Evolutionary conservation across 2,113 vertebrate genomes (phyloP), one percentile per base, ranked within the genome.

Genomic region (Ochotona curzoniae): DNA sequence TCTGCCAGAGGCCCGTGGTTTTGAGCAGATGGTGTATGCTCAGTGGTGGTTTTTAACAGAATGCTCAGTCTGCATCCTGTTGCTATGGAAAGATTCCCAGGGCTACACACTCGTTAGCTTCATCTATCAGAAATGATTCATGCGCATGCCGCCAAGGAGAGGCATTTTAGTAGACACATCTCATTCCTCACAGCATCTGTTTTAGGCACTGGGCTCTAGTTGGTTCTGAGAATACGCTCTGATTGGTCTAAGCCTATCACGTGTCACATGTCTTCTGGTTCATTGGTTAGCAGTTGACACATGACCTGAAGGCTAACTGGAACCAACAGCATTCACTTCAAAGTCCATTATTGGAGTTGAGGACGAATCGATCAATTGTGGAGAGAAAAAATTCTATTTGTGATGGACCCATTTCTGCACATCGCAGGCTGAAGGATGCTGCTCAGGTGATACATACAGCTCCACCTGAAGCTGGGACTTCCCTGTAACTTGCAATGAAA

Each of bases 1-100:
- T 60, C 35, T 75, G 71, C 82, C 66, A 70, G 76, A 91, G 92
- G 32, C 75, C 49, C 81, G 67, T 61, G 89, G 70, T 75, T 90
- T 81, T 44, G 80, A 89, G 90, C 88, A 93, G 74, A 76, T 75
- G 94, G 91, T 83, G 78, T 49, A 32, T 90, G 49, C 91, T 91
- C 20, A 23, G 66, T 54, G 86, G 63, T 80, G 38, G 54, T 85
- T 94, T 95, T 86, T 54, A 88, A 67, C 26, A 71, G 85, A 70
- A 79, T 1, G 11, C 4, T 75, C 0, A 0, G 79, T 15, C 82
- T 47, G 61, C 8, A 79, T 82, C 83, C 76, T 79, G 30, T 90
- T 83, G 86, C 91, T 93, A 4, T 86, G 75, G 38, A 82, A 93
- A 70, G 67, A 70, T 49, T 93, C 73, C 47, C 64, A 71, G 60